Percentiles rank a stretch among this genome's conserved stretches.
Evolutionary conservation across 2,113 vertebrate genomes (phyloP).

Genomic region (Anthoscopus minutus): DNA sequence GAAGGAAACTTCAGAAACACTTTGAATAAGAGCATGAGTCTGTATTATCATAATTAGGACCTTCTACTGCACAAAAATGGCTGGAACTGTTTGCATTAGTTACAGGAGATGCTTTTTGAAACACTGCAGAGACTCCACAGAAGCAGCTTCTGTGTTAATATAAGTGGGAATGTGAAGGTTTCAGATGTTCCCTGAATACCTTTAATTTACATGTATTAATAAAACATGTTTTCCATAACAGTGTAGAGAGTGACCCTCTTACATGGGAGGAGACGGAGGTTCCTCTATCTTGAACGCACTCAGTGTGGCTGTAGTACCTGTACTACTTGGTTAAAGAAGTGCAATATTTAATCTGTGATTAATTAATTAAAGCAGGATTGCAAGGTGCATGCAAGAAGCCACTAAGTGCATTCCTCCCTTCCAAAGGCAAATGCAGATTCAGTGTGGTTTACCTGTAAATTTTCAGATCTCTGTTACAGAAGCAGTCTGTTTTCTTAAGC

Average conservation of each 20-base stretch:
- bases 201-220: neutral
- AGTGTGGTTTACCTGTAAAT: neutral
- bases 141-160: neutral
- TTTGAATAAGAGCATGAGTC: neutral
- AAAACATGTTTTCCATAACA: neutral
- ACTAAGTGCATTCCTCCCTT: neutral
- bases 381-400: neutral
- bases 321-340: neutral
- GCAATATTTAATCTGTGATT: neutral
- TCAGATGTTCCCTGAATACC: neutral
- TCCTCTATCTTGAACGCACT: neutral
- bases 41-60: neutral
- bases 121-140: neutral
- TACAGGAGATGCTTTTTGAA: neutral
- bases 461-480: neutral
- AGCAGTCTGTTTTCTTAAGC: neutral
- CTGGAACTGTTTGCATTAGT: neutral
- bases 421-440: neutral
- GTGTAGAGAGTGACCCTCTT: neutral
- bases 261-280: neutral
- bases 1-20: neutral
- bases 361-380: neutral
- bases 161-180: neutral
- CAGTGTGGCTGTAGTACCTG: neutral
- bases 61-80: neutral